Base-by-base conservation (phyloP, 2,113 vertebrate species). In the Pachypanchax playfairii region DNA sequence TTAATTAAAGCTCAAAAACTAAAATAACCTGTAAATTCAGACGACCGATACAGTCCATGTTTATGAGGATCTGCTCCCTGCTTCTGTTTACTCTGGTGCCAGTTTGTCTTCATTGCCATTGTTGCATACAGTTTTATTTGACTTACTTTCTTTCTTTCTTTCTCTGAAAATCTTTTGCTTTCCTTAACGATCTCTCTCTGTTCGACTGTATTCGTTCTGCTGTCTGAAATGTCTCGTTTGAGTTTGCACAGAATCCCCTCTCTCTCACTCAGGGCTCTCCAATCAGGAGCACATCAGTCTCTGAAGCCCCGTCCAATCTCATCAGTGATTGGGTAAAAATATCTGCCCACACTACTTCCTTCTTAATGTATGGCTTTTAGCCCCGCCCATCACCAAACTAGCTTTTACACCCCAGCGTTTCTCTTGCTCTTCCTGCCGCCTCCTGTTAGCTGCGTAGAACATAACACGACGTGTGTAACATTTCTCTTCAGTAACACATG, bases 181-280 rank as follows among this genome's bases (percentile, higher is more conserved):
- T 13, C 33, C 10, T 2, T 12, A 9, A 2, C 33, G 3, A 9
- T 35, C 33, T 11, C 33, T 35, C 75, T 89, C 71, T 90, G 80
- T 88, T 85, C 56, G 68, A 82, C 75, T 89, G 82, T 86, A 50
- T 26, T 66, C 83, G 70, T 87, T 85, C 79, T 83, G 83, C 76
- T 90, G 84, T 92, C 82, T 90, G 82, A 89, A 85, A 77, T 85
- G 82, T 87, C 85, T 79, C 90, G 85, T 90, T 87, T 82, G 83
- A 87, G 85, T 89, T 90, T 82, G 89, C 91, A 90, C 90, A 92
- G 91, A 87, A 89, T 90, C 89, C 90, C 88, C 90, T 92, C 89
- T 90, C 91, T 91, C 91, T 90, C 90, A 88, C 88, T 92, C 89
- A 91, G 88, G 89, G 88, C 89, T 91, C 69, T 80, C 70, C 80